Conservation (phyloP, 2,888 invertebrate genomes). For the Bellardia bayeri region DNA sequence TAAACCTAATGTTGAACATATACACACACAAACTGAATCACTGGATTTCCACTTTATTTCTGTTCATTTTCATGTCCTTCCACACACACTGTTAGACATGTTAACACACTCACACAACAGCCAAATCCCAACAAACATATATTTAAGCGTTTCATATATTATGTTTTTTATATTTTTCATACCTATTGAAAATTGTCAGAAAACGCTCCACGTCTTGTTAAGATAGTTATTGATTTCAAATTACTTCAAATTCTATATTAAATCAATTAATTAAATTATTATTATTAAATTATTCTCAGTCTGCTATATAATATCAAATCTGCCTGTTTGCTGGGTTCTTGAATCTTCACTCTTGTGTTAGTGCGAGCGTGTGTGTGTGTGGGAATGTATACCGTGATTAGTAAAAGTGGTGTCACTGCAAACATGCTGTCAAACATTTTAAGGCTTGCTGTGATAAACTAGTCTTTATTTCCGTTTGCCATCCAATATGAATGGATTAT, state of each 20-base stretch:
- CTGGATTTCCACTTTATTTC: neutral
- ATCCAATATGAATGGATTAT: constrained; percentile 41
- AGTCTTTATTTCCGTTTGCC: constrained; percentile 57
- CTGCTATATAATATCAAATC: too few relatives aligned
- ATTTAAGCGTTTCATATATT: too few relatives aligned
- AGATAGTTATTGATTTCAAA: too few relatives aligned
- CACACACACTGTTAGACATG: neutral
- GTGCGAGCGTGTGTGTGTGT: neutral
- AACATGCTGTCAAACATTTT: constrained; percentile 55
- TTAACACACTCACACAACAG: neutral
- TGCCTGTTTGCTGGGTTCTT: too few relatives aligned
- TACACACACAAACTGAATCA: neutral
- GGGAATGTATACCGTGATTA: constrained; percentile 44
- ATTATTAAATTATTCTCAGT: too few relatives aligned
- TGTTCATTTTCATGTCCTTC: constrained; percentile 13
- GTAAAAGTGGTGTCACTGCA: constrained; percentile 54
- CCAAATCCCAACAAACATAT: neutral
- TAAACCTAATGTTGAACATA: constrained; percentile 5
- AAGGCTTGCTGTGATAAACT: constrained; percentile 63
- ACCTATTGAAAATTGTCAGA: too few relatives aligned
- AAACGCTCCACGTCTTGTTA: too few relatives aligned
- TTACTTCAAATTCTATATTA: too few relatives aligned
- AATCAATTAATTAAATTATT: too few relatives aligned
- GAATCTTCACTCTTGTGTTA: neutral
- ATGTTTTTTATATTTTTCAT: too few relatives aligned